phyloP scores from a whole-genome alignment of 2,113 vertebrate genomes.

The Rynchops niger region DNA sequence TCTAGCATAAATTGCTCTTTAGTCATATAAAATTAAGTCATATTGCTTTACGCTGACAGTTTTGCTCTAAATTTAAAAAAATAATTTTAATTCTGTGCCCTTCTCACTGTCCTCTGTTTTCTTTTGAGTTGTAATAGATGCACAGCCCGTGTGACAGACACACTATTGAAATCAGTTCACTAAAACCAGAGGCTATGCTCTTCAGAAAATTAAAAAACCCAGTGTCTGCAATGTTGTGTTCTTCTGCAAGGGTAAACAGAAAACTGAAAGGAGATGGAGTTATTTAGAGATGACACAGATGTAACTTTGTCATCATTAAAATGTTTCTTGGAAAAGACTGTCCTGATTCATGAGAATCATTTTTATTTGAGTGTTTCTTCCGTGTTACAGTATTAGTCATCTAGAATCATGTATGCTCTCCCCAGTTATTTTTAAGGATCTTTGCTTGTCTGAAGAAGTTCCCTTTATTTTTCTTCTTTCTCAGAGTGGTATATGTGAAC shows the following conservation, averaged over 20 bases:
- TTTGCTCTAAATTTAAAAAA: background rate
- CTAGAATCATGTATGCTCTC: conserved; percentile 21
- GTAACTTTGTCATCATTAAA: conserved; percentile 15
- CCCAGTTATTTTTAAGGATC: conserved; percentile 37
- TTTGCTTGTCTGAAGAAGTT: conserved; percentile 22
- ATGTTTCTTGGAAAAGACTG: conserved; percentile 2
- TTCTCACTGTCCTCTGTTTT: conserved; percentile 23
- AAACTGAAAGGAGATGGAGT: background rate
- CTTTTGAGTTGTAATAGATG: background rate
- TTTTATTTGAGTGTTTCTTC: conserved; percentile 36
- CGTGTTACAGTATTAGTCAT: conserved; percentile 34
- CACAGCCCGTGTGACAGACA: background rate
- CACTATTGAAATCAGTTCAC: conserved; percentile 16
- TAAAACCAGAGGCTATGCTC: conserved; percentile 15
- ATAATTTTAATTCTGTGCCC: background rate
- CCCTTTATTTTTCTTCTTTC: conserved; percentile 8
- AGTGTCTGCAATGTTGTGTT: background rate
- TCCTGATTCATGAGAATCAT: background rate
- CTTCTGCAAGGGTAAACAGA: conserved; percentile 39
- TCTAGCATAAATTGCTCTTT: background rate
- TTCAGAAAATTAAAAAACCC: conserved; percentile 31
- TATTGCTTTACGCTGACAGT: background rate
- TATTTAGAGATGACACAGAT: conserved; percentile 46
- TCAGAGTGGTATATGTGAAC: background rate
- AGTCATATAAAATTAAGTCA: background rate